These are phyloP conservation scores for Platalea minor DNA, from an alignment of 2,797 vertebrate species.

Conservation along the genomic window DNA sequence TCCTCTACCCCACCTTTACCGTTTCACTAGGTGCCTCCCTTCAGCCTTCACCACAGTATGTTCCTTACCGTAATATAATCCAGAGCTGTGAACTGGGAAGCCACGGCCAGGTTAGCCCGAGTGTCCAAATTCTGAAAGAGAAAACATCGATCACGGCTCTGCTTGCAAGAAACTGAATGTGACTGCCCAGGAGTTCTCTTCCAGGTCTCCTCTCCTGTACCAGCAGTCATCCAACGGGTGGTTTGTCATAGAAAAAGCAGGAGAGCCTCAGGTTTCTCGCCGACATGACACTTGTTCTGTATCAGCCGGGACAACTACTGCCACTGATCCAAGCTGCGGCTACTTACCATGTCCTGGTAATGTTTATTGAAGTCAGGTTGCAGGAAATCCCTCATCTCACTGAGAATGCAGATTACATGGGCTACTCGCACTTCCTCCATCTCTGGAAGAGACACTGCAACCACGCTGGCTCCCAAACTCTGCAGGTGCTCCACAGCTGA, in stretches of 20 bases:
- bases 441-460: slow-evolving; percentile 64
- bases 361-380: slow-evolving; percentile 68
- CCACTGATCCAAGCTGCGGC: background rate
- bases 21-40: background rate
- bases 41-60: background rate
- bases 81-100: slow-evolving; percentile 63
- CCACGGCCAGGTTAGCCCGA: slow-evolving; percentile 49
- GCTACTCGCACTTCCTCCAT: slow-evolving; percentile 50
- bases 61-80: slow-evolving; percentile 69
- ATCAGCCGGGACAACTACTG: background rate
- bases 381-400: slow-evolving; percentile 68
- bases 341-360: slow-evolving; percentile 63
- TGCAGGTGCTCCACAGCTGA: slow-evolving; percentile 56
- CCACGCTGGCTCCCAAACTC: slow-evolving; percentile 53
- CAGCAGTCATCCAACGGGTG: background rate
- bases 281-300: background rate
- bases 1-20: background rate
- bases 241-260: background rate
- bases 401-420: slow-evolving; percentile 60
- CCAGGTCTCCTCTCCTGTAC: background rate
- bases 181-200: background rate
- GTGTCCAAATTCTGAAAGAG: slow-evolving; percentile 70
- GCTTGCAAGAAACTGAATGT: background rate
- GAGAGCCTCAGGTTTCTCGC: background rate
- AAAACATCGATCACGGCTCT: background rate